Evolutionary conservation across 64 coral and sea anemone species (phyloP).

Genomic region (Montipora efflorescens): DNA sequence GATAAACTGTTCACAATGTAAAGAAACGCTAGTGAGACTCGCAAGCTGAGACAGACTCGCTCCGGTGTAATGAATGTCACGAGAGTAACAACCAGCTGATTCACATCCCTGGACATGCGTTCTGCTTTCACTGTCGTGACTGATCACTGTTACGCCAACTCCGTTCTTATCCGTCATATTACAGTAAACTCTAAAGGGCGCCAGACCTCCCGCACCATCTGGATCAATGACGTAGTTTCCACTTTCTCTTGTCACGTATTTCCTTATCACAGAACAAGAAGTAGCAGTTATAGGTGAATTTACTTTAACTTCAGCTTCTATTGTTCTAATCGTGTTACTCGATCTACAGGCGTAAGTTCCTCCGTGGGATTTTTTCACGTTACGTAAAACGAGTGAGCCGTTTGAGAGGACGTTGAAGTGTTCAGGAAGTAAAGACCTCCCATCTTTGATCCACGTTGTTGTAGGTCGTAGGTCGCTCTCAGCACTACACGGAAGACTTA

Average conservation of each 20-base stretch:
- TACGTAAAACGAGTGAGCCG: background rate
- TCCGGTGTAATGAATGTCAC: slow-evolving; percentile 1
- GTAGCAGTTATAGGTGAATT: background rate
- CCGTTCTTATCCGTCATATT: slow-evolving; percentile 43
- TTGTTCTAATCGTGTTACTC: background rate
- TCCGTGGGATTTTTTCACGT: background rate
- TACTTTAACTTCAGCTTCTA: slow-evolving; percentile 10
- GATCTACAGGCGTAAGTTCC: slow-evolving; percentile 13
- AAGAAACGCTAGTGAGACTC: slow-evolving; percentile 10
- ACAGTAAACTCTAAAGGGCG: slow-evolving; percentile 40
- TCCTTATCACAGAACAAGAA: background rate
- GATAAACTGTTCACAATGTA: slow-evolving; percentile 53
- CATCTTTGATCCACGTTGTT: background rate
- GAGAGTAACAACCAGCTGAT: background rate
- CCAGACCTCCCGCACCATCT: slow-evolving; percentile 33
- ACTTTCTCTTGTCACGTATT: background rate
- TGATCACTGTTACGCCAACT: slow-evolving; percentile 54
- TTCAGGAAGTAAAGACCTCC: background rate
- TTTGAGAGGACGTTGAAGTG: background rate
- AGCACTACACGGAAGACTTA: background rate
- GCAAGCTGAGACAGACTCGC: slow-evolving; percentile 35
- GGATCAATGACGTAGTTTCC: slow-evolving; percentile 57
- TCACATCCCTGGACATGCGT: background rate
- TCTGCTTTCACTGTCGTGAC: slow-evolving; percentile 35
- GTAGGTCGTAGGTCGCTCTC: background rate